Base-by-base conservation (phyloP, 2,113 vertebrate genomes). In the Passer montanus region DNA sequence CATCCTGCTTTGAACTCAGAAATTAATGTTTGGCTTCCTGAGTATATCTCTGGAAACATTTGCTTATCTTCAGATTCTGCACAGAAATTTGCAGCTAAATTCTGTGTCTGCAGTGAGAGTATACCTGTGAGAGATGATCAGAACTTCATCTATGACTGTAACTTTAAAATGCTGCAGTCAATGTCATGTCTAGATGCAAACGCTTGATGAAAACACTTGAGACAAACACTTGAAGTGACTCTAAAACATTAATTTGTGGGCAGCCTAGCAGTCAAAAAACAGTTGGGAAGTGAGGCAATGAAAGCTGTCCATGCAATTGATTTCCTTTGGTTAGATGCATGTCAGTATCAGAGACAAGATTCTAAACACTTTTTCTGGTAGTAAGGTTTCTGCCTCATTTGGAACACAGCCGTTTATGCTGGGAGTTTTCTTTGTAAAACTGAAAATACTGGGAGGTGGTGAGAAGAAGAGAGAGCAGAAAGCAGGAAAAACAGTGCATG, bases 231-330 rank as follows among this genome's bases (percentile, higher is more conserved):
- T 66, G 37, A 73, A 83, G 50, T 23, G 12, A 20, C 73, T 69
- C 69, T 33, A 39, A 39, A 59, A 52, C 26, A 7, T 22, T 86
- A 21, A 37, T 52, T 77, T 0, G 0, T 0, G 2, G 13, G 62
- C 72, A 81, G 28, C 28, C 35, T 74, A 28, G 28, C 15, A 62
- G 27, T 67, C 50, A 69, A 4, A 44, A 69, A 73, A 18, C 16
- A 73, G 19, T 30, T 37, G 43, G 23, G 8, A 53, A 91, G 33
- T 35, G 24, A 84, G 19, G 13, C n/a, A 73, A 47, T 73, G 35
- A 70, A 84, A 76, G 14, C 22, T 80, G 41, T 30, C n/a, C 23
- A 12, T 46, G 59, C 41, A 66, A 13, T 76, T 73, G 0, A 28
- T 80, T 90, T 50, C 13, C 41, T 79, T 68, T 69, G 19, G 6